These are phyloP conservation scores for Synaphobranchus kaupii DNA, from an alignment of 2,797 vertebrate species.

Conservation along the genomic window DNA sequence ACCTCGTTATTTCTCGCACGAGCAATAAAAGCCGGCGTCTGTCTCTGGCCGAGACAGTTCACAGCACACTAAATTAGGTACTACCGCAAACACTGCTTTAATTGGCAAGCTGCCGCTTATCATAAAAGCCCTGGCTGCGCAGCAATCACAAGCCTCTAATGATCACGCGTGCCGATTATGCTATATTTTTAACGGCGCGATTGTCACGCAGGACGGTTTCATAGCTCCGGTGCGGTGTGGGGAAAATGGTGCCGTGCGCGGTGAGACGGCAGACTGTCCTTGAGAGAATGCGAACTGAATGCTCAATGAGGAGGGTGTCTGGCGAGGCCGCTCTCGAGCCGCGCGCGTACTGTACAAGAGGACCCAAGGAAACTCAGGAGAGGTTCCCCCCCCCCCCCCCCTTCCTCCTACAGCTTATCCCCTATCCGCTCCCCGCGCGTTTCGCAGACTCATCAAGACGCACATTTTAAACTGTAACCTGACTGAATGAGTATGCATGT, in stretches of 20 bases:
- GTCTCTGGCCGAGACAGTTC: not conserved
- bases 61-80: not conserved
- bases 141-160: not conserved
- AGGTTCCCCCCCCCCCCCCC: not conserved
- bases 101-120: not conserved
- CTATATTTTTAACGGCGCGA: not conserved
- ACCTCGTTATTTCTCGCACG: not conserved
- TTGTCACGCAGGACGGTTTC: constrained; percentile 17
- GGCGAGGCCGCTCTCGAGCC: not conserved
- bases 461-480: not conserved
- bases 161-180: not conserved
- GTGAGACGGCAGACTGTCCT: constrained; percentile 16
- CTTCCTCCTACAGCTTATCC: not conserved
- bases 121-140: not conserved
- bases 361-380: not conserved
- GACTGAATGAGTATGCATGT: not conserved
- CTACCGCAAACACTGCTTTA: constrained; percentile 28
- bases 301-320: not conserved
- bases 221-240: not conserved
- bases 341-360: constrained; percentile 19
- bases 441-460: not conserved
- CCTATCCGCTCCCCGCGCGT: not conserved
- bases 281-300: constrained; percentile 18
- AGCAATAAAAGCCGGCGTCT: not conserved
- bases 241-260: not conserved